Evolutionary conservation across 2,888 invertebrate genomes (phyloP).

Genomic region (Cerceris ruficornis): DNA sequence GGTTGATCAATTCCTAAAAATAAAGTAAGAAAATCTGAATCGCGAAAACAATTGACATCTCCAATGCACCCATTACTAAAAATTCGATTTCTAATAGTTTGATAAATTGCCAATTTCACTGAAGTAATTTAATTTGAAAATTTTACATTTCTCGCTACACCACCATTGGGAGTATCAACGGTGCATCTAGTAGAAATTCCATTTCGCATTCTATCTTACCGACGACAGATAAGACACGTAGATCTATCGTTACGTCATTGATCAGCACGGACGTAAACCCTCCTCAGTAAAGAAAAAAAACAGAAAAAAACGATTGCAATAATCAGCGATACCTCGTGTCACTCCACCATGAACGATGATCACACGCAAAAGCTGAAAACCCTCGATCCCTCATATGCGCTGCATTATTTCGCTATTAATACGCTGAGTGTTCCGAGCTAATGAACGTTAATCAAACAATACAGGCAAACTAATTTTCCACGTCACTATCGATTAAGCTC

Average conservation of each 20-base stretch:
- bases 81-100: too few species aligned
- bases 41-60: too few species aligned
- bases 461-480: constrained; percentile 1
- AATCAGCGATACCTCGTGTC: neutral
- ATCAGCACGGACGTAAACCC: constrained; percentile 26
- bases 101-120: too few species aligned
- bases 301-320: too few species aligned
- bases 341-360: constrained; percentile 1
- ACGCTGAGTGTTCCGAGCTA: constrained; percentile 1
- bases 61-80: too few species aligned
- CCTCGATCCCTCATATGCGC: neutral
- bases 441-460: constrained; percentile 11
- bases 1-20: too few species aligned
- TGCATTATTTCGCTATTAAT: constrained; percentile 10
- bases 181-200: neutral
- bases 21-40: too few species aligned
- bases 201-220: constrained; percentile 37
- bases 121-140: too few species aligned
- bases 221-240: constrained; percentile 28
- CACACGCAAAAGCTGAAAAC: neutral
- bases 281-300: neutral
- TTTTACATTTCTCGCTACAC: too few species aligned
- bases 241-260: neutral
- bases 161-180: neutral
- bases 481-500: neutral